phyloP scores from a whole-genome alignment of 2,113 vertebrate species.

The Triplophysa tibetana region DNA sequence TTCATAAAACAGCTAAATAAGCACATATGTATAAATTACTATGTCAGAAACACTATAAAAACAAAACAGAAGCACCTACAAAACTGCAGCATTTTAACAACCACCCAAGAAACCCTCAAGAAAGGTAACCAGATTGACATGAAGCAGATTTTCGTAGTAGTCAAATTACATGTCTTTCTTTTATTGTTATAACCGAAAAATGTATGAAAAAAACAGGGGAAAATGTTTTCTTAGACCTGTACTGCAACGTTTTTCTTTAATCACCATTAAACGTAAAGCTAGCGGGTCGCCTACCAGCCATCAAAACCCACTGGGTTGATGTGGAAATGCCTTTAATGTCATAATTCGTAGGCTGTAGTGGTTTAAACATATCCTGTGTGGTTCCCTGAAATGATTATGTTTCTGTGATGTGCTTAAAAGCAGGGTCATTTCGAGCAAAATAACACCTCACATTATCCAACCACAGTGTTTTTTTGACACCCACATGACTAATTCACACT shows the following conservation, averaged over 20 bases:
- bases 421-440: background rate
- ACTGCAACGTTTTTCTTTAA: background rate
- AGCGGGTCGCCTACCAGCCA: background rate
- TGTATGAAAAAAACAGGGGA: too few species aligned
- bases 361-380: background rate
- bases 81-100: too few species aligned
- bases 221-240: too few species aligned
- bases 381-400: background rate
- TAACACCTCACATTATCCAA: background rate
- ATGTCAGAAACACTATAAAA: too few species aligned
- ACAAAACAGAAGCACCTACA: too few species aligned
- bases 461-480: background rate
- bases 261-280: conserved; percentile 1
- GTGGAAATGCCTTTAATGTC: background rate
- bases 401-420: background rate
- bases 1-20: too few species aligned
- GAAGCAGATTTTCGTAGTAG: too few species aligned
- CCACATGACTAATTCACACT: background rate
- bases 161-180: too few species aligned
- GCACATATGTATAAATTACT: too few species aligned
- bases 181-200: too few species aligned
- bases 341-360: background rate
- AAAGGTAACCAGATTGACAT: too few species aligned
- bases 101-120: too few species aligned
- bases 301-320: conserved; percentile 3